Evolutionary conservation across 92 coral and sea anemone genomes (phyloP).

Genomic region (Heliopora coerulea): DNA sequence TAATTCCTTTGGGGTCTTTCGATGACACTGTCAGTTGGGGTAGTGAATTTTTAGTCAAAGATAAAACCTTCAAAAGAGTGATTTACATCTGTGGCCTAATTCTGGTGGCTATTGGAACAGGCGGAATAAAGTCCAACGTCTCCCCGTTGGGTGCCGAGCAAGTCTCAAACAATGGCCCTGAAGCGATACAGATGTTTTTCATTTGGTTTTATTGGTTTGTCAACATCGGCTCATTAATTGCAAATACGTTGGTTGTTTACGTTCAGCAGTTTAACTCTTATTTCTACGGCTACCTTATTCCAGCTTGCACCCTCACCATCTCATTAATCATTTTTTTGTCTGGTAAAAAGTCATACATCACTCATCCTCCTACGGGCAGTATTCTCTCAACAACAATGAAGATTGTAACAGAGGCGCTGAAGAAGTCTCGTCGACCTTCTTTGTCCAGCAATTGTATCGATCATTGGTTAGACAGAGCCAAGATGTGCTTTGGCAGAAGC

Average conservation of each 20-base stretch:
- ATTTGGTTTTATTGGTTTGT: conserved; percentile 98
- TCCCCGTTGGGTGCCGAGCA: conserved; percentile 99
- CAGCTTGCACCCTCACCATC: conserved; percentile 66
- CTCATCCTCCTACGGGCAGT: conserved; percentile 82
- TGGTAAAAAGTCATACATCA: conserved; percentile 62
- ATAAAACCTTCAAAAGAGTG: conserved; percentile 11
- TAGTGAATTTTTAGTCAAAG: neutral
- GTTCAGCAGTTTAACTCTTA: conserved; percentile 65
- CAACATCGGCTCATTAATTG: conserved; percentile 80
- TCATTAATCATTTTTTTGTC: conserved; percentile 58
- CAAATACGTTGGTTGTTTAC: conserved; percentile 75
- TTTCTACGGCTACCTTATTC: conserved; percentile 75
- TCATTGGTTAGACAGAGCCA: conserved; percentile 83
- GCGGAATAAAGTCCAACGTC: conserved; percentile 93
- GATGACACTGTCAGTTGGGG: conserved; percentile 22
- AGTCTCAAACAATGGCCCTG: conserved; percentile 72
- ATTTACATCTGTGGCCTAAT: conserved; percentile 60
- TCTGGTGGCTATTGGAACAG: conserved; percentile 81
- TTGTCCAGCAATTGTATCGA: conserved; percentile 12
- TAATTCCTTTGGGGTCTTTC: conserved; percentile 59
- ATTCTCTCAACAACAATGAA: conserved; percentile 63
- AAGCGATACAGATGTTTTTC: conserved; percentile 71
- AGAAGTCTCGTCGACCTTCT: conserved; percentile 21
- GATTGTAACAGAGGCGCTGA: conserved; percentile 56
- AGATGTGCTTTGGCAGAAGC: conserved; percentile 64